Conservation (phyloP, 1,140 invertebrate species). For the Lasioglossum baleicum region DNA sequence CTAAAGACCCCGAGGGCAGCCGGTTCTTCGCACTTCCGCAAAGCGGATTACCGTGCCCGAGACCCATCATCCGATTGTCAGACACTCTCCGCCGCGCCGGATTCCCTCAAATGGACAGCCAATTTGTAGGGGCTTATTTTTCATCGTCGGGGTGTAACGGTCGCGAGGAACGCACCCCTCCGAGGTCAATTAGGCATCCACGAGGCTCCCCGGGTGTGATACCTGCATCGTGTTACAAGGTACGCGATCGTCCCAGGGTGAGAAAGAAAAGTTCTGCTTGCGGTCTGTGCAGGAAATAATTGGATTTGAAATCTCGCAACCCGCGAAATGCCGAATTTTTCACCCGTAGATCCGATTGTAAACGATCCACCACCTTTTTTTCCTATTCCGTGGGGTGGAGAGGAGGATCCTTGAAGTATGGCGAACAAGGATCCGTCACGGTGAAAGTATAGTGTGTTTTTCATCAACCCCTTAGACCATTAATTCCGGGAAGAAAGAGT, state of each 20-base stretch:
- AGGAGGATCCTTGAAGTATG: background rate
- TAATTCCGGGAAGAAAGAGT: conserved; percentile 57
- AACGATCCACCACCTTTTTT: background rate
- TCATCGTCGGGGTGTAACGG: conserved; percentile 51
- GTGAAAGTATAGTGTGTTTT: background rate
- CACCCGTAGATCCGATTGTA: background rate
- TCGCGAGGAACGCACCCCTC: conserved; percentile 53
- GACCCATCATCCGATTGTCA: conserved; percentile 20
- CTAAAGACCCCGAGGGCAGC: background rate
- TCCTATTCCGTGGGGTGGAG: background rate
- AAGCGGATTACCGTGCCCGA: conserved; percentile 23
- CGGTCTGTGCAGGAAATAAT: conserved; percentile 26
- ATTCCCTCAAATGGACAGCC: conserved; percentile 38
- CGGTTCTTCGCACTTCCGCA: conserved; percentile 21
- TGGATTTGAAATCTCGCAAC: conserved; percentile 14
- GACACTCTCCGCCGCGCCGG: background rate
- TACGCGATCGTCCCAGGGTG: conserved; percentile 10
- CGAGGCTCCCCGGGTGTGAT: conserved; percentile 50
- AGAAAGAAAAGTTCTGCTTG: background rate
- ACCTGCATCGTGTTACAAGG: conserved; percentile 57
- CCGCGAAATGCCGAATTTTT: conserved; percentile 18
- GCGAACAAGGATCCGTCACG: background rate
- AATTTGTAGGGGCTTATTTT: conserved; percentile 44
- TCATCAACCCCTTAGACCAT: conserved; percentile 32
- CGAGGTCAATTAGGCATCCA: conserved; percentile 62